Conservation (phyloP, 2,888 invertebrate species). For the Drosophila anomalata region DNA sequence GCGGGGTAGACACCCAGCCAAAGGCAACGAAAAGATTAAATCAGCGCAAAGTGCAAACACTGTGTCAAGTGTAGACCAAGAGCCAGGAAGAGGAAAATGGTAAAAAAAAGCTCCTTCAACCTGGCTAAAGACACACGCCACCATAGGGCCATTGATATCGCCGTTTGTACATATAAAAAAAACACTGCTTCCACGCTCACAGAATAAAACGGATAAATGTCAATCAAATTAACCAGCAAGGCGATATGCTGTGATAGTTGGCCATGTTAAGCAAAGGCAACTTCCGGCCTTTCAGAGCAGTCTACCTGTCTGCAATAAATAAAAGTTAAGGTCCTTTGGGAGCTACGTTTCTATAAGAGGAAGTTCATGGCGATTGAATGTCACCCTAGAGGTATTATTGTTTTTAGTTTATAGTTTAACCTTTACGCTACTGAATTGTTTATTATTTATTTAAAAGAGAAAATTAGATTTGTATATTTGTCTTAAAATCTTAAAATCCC, state of each 20-base stretch:
- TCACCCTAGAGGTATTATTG: too few relatives aligned
- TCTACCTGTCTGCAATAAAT: not conserved
- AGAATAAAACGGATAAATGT: constrained; percentile 64
- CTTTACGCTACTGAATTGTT: too few relatives aligned
- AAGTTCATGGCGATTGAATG: constrained; percentile 5
- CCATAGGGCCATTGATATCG: constrained; percentile 52
- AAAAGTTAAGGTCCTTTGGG: constrained; percentile 3
- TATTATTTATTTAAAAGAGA: too few relatives aligned
- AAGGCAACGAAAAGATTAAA: constrained; percentile 66
- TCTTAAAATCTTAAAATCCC: too few relatives aligned
- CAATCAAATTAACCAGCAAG: constrained; percentile 67
- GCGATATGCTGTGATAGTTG: constrained; percentile 57
- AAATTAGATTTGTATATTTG: too few relatives aligned
- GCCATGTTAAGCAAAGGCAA: constrained; percentile 4
- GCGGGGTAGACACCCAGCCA: constrained; percentile 46
- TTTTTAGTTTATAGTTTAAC: too few relatives aligned
- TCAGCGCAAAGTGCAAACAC: constrained; percentile 73
- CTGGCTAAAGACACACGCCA: constrained; percentile 43
- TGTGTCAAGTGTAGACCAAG: constrained; percentile 63
- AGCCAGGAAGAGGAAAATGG: not conserved
- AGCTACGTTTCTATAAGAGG: not conserved
- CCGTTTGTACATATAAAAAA: constrained; percentile 27
- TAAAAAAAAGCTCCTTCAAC: constrained; percentile 1
- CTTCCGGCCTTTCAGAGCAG: not conserved
- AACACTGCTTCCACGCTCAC: constrained; percentile 20